These are phyloP conservation scores for Enteromius trimaculatus DNA, from an alignment of 2,797 vertebrate species.

Conservation along the genomic window DNA sequence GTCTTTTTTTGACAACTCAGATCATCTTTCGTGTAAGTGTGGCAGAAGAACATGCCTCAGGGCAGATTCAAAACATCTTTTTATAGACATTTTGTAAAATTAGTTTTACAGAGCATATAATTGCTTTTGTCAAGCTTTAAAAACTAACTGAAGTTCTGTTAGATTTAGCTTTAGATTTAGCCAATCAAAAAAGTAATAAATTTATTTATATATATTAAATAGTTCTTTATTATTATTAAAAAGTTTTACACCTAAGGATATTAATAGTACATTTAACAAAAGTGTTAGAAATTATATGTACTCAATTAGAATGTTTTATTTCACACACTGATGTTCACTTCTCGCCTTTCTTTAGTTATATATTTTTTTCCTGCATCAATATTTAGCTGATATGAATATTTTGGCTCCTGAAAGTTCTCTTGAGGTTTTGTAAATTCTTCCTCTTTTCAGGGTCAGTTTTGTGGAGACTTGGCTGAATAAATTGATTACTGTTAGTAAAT, in stretches of 20 bases:
- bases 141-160: neutral
- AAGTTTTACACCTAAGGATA: neutral
- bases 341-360: constrained; percentile 2
- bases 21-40: constrained; percentile 12
- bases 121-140: neutral
- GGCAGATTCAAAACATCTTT: neutral
- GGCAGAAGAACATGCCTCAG: neutral
- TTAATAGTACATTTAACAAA: neutral
- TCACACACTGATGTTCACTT: constrained; percentile 9
- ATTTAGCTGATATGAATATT: constrained; percentile 11
- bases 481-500: constrained; percentile 14
- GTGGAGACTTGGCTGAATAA: constrained; percentile 8
- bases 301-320: neutral
- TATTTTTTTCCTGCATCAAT: constrained; percentile 9
- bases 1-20: neutral
- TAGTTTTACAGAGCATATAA: neutral
- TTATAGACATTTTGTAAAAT: neutral
- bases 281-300: neutral
- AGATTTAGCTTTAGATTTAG: neutral
- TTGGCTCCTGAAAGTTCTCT: neutral
- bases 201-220: neutral
- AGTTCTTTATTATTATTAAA: neutral
- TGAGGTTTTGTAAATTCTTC: constrained; percentile 8
- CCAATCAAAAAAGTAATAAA: too few species aligned
- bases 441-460: neutral